Percentiles rank a stretch among this genome's conserved stretches.
Conservation (phyloP, 2,888 invertebrate genomes). For the Epistrophe eligans region DNA sequence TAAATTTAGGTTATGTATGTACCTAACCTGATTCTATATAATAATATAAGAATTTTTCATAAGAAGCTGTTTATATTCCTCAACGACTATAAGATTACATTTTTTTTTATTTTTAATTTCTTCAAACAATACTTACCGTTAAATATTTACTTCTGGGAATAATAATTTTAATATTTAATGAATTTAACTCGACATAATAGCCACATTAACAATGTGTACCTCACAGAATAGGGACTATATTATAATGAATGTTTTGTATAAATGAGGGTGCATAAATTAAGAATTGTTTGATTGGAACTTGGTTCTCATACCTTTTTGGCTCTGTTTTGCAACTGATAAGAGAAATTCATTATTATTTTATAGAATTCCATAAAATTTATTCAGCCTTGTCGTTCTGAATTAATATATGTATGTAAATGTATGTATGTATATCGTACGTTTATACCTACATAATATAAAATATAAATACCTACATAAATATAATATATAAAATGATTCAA, state of each 20-base stretch:
- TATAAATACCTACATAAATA: neutral
- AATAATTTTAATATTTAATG: slow-evolving; percentile 66
- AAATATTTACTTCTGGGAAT: slow-evolving; percentile 27
- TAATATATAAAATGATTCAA: slow-evolving; percentile 36
- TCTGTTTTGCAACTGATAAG: slow-evolving; percentile 73
- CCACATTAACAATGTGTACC: slow-evolving; percentile 56
- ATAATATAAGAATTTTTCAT: neutral
- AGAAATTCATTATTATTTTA: slow-evolving; percentile 75
- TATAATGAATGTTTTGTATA: neutral
- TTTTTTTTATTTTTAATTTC: no score
- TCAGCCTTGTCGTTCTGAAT: slow-evolving; percentile 29
- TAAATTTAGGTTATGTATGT: neutral
- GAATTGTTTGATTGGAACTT: slow-evolving; percentile 65
- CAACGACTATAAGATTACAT: neutral
- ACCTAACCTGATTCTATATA: no score
- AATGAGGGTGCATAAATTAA: slow-evolving; percentile 73
- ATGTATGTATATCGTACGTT: neutral
- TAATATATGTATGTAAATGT: no score
- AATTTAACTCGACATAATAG: slow-evolving; percentile 64
- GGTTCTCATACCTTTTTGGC: slow-evolving; percentile 39
- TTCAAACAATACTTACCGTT: slow-evolving; percentile 6
- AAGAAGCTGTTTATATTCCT: slow-evolving; percentile 4
- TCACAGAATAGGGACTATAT: neutral
- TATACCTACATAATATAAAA: neutral
- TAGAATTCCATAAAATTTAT: slow-evolving; percentile 66